Conservation (phyloP, 2,797 vertebrate genomes). For the Sardinella longiceps region DNA sequence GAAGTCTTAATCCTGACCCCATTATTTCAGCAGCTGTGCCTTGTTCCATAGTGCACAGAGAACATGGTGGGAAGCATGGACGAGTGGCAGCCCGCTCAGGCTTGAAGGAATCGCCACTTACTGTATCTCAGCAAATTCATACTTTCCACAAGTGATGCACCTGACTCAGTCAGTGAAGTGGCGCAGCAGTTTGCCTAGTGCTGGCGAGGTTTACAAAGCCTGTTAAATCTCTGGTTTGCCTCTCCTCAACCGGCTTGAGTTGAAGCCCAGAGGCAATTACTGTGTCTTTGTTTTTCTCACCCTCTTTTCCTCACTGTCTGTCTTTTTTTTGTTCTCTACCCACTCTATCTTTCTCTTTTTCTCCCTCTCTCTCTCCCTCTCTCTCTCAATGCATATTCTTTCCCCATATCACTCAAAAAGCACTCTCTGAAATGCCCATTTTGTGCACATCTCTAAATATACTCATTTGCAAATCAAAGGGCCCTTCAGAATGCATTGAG, state of each 20-base stretch:
- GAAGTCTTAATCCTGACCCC: slow-evolving; percentile 52
- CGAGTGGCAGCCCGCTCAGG: slow-evolving; percentile 44
- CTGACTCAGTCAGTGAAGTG: slow-evolving; percentile 6
- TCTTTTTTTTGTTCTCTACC: background rate
- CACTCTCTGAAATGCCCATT: slow-evolving; percentile 2
- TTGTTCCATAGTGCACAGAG: slow-evolving; percentile 41
- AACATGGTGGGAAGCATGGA: slow-evolving; percentile 47
- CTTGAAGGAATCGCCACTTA: slow-evolving; percentile 54
- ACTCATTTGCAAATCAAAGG: slow-evolving; percentile 24
- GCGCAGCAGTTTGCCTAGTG: background rate
- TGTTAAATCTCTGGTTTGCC: background rate
- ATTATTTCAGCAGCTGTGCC: slow-evolving; percentile 54
- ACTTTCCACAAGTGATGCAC: background rate
- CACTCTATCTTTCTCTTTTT: background rate
- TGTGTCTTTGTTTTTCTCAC: slow-evolving; percentile 11
- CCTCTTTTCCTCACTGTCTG: background rate
- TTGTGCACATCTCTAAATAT: background rate
- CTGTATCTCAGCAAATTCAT: slow-evolving; percentile 12
- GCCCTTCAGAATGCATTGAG: slow-evolving; percentile 13
- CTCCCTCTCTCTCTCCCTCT: background rate
- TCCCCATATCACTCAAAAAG: background rate
- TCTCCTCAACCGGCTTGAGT: background rate
- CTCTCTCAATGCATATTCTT: background rate
- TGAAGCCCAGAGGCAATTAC: background rate
- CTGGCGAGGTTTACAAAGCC: background rate